Conservation (phyloP, 2,113 vertebrate genomes). For the Sigmodon hispidus region DNA sequence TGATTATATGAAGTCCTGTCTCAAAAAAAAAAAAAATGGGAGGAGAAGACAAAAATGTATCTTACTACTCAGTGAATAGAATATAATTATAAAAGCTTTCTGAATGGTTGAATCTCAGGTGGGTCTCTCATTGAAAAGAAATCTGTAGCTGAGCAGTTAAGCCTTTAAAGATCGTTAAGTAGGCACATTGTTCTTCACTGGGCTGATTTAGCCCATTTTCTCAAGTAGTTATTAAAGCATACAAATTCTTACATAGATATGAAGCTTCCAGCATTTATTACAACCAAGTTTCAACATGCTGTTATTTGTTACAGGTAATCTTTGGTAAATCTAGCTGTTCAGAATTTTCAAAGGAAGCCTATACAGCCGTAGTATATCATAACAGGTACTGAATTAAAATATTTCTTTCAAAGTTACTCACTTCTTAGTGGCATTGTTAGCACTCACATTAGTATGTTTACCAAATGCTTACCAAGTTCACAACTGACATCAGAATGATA, state of each 20-base stretch:
- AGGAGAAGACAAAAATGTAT: slow-evolving; percentile 33
- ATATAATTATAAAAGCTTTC: slow-evolving; percentile 57
- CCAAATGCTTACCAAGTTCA: slow-evolving; percentile 68
- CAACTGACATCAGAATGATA: slow-evolving; percentile 37
- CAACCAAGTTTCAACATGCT: slow-evolving; percentile 76
- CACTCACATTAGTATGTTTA: slow-evolving; percentile 74
- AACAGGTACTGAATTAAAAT: slow-evolving; percentile 91
- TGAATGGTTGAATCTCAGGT: slow-evolving; percentile 66
- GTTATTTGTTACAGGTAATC: slow-evolving; percentile 91
- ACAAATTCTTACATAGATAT: slow-evolving; percentile 75
- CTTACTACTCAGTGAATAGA: slow-evolving; percentile 29
- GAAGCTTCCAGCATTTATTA: slow-evolving; percentile 78
- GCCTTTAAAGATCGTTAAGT: slow-evolving; percentile 21
- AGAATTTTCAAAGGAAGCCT: slow-evolving; percentile 97
- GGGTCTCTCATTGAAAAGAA: slow-evolving; percentile 53
- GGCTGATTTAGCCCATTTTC: slow-evolving; percentile 76
- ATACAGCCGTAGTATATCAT: slow-evolving; percentile 98
- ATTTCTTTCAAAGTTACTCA: slow-evolving; percentile 79
- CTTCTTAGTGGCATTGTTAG: slow-evolving; percentile 76
- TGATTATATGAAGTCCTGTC: not conserved
- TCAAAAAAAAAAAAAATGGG: not conserved
- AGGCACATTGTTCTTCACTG: slow-evolving; percentile 77
- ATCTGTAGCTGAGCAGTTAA: slow-evolving; percentile 55
- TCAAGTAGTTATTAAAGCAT: slow-evolving; percentile 66
- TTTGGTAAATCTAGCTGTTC: slow-evolving; percentile 99